Evolutionary conservation across 2,797 vertebrate species (phyloP), one percentile per base, ranked within the genome.

Genomic region (Threskiornis aethiopicus): DNA sequence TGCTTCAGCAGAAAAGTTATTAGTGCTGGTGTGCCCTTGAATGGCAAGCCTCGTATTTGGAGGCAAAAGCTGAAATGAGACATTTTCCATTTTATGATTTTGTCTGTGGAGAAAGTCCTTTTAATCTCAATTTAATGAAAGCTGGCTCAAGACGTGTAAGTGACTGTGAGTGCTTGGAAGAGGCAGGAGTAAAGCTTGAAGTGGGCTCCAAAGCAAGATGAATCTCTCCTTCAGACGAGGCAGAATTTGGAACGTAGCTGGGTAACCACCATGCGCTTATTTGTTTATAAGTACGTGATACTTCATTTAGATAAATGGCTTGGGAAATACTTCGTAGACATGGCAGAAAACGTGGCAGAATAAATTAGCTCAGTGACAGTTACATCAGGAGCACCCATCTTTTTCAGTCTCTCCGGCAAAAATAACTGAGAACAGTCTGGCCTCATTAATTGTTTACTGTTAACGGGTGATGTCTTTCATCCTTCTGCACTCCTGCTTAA

Each of bases 21-120:
- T 93, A 86, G 76, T 49, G 72, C 82, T 91, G 79, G 46, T 58
- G 57, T 3, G 7, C 58, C 80, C 77, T 86, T 84, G 93, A 93
- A 69, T 72, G 83, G 76, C 58, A 72, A 33, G 41, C 29, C 71
- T 84, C 1, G 0, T 51, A 31, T 62, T 82, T 44, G 87, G 87
- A 94, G 70, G 66, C 54, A 70, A 69, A 84, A 93, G 87, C 93
- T 79, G 95, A 88, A 93, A 91, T 88, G 85, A 96, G 80, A 86
- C 89, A 59, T 93, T 89, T 95, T 95, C 85, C 52, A 39, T 96
- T 76, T 86, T 72, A 54, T 75, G 62, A 69, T 90, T 88, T 59
- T 26, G 59, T 58, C 49, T 58, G 25, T 46, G 67, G 31, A 84
- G 46, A 92, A 71, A 66, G 76, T 75, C 65, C 29, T 93, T 94